These are phyloP conservation scores for Parotocinclus haroldoi DNA, from an alignment of 2,797 vertebrate genomes.

Conservation along the genomic window DNA sequence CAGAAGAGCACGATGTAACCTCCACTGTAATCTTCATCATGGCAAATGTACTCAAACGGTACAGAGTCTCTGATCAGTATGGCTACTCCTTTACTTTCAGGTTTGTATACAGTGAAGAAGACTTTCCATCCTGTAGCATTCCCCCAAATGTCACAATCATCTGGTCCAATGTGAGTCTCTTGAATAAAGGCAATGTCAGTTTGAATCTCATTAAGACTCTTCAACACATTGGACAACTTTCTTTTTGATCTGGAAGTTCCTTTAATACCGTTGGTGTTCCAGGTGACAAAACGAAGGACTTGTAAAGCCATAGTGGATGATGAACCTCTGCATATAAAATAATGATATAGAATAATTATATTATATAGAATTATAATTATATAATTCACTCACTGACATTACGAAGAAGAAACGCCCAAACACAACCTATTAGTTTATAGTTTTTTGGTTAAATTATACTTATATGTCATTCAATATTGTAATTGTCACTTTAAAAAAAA, in stretches of 20 bases:
- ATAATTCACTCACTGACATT: too few species aligned
- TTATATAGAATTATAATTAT: too few species aligned
- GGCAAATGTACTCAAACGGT: conserved; percentile 17
- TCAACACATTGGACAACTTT: background rate
- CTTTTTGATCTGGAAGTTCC: background rate
- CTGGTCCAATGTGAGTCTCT: background rate
- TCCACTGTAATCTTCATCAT: conserved; percentile 36
- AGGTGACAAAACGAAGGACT: background rate
- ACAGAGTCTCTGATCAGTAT: conserved; percentile 6
- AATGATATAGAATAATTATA: too few species aligned
- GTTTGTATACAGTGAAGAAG: conserved; percentile 17
- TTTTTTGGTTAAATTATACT: too few species aligned
- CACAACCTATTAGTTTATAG: too few species aligned
- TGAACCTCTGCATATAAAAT: background rate
- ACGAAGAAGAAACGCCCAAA: too few species aligned
- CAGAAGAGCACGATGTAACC: conserved; percentile 40
- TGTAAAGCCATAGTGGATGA: background rate
- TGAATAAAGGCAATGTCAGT: conserved; percentile 7
- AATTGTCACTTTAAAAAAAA: too few species aligned
- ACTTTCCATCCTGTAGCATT: background rate
- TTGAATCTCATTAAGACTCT: background rate
- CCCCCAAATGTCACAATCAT: background rate
- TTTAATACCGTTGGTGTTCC: conserved; percentile 6
- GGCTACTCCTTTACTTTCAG: conserved; percentile 35
- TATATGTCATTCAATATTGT: too few species aligned